Percentiles rank a stretch among this genome's conserved stretches.
phyloP scores from a whole-genome alignment of 2,797 vertebrate genomes.

The Kryptopterus vitreolus region DNA sequence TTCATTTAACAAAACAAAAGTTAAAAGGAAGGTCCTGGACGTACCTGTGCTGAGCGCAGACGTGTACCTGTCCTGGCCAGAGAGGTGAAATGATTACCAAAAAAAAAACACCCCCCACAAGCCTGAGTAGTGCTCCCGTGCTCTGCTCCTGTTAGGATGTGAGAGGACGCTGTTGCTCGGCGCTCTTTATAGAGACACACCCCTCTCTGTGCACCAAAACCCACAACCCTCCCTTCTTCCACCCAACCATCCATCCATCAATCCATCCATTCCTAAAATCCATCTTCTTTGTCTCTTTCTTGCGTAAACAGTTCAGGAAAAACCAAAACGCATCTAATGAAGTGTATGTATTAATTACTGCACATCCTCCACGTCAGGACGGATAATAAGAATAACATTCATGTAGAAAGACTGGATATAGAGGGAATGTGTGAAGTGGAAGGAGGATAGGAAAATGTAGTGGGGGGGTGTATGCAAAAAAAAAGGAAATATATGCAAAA shows the following conservation, averaged over 20 bases:
- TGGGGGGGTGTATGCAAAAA: neutral
- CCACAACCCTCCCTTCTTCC: slow-evolving; percentile 39
- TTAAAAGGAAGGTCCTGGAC: slow-evolving; percentile 37
- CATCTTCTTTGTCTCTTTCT: neutral
- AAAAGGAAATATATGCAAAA: neutral
- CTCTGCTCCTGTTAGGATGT: slow-evolving; percentile 65
- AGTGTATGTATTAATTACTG: neutral
- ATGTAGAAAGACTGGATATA: neutral
- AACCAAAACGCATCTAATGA: neutral
- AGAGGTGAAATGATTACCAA: slow-evolving; percentile 40
- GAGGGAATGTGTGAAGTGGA: neutral
- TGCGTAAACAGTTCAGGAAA: neutral
- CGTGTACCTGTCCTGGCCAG: slow-evolving; percentile 50
- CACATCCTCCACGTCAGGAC: neutral
- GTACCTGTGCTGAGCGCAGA: slow-evolving; percentile 45
- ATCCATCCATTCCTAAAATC: neutral
- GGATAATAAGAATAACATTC: neutral
- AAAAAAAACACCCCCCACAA: too few relatives aligned
- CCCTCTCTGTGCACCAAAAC: slow-evolving; percentile 66
- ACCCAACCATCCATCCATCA: neutral
- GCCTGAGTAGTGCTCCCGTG: slow-evolving; percentile 51
- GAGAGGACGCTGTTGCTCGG: slow-evolving; percentile 65
- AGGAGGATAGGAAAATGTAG: neutral
- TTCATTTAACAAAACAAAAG: neutral
- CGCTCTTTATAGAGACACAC: slow-evolving; percentile 74